phyloP scores from a whole-genome alignment of 2,113 vertebrate genomes.

The Diadophis punctatus region DNA sequence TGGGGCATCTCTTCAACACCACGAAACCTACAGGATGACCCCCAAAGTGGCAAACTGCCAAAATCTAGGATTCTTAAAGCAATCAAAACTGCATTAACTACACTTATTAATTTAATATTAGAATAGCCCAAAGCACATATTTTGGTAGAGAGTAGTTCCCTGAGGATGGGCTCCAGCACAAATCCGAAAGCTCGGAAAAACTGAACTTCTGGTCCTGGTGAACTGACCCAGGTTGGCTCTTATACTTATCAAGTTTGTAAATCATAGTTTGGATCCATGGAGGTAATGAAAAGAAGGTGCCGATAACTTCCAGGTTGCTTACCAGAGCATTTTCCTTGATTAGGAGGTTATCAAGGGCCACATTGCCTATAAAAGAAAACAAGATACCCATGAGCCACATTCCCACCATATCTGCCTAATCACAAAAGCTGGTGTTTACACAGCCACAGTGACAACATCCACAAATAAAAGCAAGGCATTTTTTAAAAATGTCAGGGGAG shows the following conservation, averaged over 20 bases:
- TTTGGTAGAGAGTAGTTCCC: background rate
- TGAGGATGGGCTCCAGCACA: background rate
- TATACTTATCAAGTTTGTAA: background rate
- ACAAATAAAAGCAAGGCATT: background rate
- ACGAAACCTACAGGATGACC: background rate
- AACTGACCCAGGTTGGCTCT: background rate
- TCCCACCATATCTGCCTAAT: background rate
- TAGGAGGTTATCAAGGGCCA: slow-evolving; percentile 89
- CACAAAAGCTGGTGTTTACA: background rate
- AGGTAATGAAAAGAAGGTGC: background rate
- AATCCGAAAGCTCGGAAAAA: background rate
- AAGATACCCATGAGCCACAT: background rate
- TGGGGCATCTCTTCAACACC: background rate
- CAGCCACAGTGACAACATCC: background rate
- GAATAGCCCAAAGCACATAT: background rate
- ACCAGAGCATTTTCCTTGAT: slow-evolving; percentile 97
- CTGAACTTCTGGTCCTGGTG: background rate
- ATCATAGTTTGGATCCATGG: background rate
- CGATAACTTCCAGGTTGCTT: slow-evolving; percentile 54
- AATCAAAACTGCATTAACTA: background rate
- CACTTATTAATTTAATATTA: background rate
- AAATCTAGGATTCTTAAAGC: background rate
- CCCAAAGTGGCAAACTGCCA: too few species aligned
- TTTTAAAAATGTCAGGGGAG: background rate
- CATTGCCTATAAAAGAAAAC: slow-evolving; percentile 79